Evolutionary conservation across 2,797 vertebrate genomes (phyloP).

Genomic region (Catostomus latipinnis): DNA sequence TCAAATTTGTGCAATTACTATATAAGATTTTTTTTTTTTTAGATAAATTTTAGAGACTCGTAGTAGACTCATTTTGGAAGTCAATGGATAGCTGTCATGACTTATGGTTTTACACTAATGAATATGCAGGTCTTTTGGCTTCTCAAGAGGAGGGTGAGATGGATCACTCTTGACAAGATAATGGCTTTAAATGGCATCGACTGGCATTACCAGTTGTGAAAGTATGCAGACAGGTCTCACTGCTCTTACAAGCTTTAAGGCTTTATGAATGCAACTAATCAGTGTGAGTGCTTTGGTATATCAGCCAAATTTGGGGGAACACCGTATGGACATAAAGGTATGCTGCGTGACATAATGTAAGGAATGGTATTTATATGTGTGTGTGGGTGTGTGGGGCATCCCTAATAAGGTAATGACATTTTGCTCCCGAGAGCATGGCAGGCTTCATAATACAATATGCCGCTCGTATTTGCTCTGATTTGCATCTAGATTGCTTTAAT

Average conservation of each 20-base stretch:
- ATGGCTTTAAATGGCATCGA: constrained; percentile 60
- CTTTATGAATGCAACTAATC: constrained; percentile 55
- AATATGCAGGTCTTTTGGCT: constrained; percentile 33
- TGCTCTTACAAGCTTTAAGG: constrained; percentile 40
- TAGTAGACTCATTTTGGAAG: neutral
- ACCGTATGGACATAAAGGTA: constrained; percentile 11
- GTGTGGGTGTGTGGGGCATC: constrained; percentile 23
- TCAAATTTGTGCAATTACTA: neutral
- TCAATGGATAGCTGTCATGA: neutral
- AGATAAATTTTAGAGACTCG: neutral
- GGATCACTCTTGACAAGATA: constrained; percentile 62
- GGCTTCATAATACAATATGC: constrained; percentile 70
- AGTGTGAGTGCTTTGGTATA: constrained; percentile 31
- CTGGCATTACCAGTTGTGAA: constrained; percentile 55
- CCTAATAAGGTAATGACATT: constrained; percentile 59
- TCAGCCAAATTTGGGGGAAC: neutral
- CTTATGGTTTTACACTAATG: neutral
- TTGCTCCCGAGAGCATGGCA: constrained; percentile 52
- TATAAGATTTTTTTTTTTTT: neutral
- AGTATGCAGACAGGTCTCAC: constrained; percentile 39
- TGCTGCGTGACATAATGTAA: constrained; percentile 1
- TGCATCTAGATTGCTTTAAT: constrained; percentile 87
- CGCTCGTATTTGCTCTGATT: constrained; percentile 76
- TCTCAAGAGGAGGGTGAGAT: constrained; percentile 19
- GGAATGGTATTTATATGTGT: constrained; percentile 35